Conservation (phyloP, 2,888 invertebrate species). For the Auanema freiburgensis region DNA sequence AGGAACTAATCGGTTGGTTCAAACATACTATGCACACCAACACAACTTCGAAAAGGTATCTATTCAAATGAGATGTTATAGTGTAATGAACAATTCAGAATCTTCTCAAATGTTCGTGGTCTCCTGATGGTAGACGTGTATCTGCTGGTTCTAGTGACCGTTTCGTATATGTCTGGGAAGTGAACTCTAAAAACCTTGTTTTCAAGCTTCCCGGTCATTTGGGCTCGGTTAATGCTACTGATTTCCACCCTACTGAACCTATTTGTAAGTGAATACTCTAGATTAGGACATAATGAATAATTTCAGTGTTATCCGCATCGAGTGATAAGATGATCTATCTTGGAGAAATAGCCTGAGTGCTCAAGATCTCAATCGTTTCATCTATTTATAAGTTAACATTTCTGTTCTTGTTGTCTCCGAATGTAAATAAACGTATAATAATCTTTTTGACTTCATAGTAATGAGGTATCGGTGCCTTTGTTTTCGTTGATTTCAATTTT, state of each 20-base stretch:
- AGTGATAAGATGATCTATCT: conserved; percentile 93
- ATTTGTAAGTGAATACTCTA: conserved; percentile 72
- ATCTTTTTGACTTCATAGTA: not conserved
- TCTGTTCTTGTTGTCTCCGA: too few relatives aligned
- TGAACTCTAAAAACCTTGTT: conserved; percentile 83
- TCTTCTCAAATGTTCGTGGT: conserved; percentile 88
- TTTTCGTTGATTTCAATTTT: not conserved
- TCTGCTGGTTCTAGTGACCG: conserved; percentile 87
- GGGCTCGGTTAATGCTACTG: conserved; percentile 92
- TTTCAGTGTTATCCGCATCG: conserved; percentile 82
- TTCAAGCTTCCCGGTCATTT: conserved; percentile 97
- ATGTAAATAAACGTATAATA: too few relatives aligned
- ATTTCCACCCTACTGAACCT: conserved; percentile 91
- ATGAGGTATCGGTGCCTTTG: not conserved
- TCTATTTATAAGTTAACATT: not conserved
- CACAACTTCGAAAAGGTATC: conserved; percentile 91
- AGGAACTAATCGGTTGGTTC: conserved; percentile 82
- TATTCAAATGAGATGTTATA: too few relatives aligned
- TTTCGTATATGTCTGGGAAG: conserved; percentile 95
- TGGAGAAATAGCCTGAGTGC: conserved; percentile 79
- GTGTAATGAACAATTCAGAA: too few relatives aligned
- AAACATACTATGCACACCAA: conserved; percentile 84
- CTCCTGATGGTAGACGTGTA: conserved; percentile 86
- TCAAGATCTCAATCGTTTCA: conserved; percentile 3
- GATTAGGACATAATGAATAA: conserved; percentile 10